Evolutionary conservation across 2,888 invertebrate genomes (phyloP).

Genomic region (Diabrotica balteata): DNA sequence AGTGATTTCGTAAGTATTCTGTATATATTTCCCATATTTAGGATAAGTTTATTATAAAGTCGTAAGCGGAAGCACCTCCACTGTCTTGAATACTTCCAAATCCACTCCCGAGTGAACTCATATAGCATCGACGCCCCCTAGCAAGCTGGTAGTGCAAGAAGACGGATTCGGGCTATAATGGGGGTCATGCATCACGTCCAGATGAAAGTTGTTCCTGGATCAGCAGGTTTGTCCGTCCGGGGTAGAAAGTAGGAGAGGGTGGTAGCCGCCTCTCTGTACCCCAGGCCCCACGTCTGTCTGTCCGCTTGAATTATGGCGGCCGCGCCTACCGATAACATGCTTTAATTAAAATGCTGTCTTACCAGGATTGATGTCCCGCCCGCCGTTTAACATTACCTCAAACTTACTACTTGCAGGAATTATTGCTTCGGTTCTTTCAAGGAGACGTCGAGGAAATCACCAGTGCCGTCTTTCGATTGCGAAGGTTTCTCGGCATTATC

Average conservation of each 20-base stretch:
- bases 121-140: slow-evolving; percentile 14
- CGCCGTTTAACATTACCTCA: slow-evolving; percentile 40
- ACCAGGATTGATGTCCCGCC: slow-evolving; percentile 59
- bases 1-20: no score
- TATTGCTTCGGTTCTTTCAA: slow-evolving; percentile 32
- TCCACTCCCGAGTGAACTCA: slow-evolving; percentile 16
- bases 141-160: slow-evolving; percentile 39
- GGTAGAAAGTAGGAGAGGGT: slow-evolving; percentile 46
- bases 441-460: slow-evolving; percentile 16
- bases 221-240: slow-evolving; percentile 59
- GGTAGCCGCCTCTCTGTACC: slow-evolving; percentile 32
- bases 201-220: slow-evolving; percentile 62
- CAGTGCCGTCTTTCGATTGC: slow-evolving; percentile 7
- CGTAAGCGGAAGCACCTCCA: background rate
- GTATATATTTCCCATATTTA: no score
- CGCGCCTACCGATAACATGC: slow-evolving; percentile 63
- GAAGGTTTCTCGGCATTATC: no score
- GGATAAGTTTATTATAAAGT: no score
- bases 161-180: slow-evolving; percentile 53
- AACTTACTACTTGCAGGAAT: slow-evolving; percentile 37
- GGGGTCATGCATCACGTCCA: slow-evolving; percentile 60
- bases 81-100: slow-evolving; percentile 2
- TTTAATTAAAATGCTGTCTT: slow-evolving; percentile 64
- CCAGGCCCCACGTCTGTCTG: slow-evolving; percentile 53
- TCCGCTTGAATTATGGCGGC: slow-evolving; percentile 60